phyloP scores from a whole-genome alignment of 2,888 invertebrate species.

The Morinoia aosen region DNA sequence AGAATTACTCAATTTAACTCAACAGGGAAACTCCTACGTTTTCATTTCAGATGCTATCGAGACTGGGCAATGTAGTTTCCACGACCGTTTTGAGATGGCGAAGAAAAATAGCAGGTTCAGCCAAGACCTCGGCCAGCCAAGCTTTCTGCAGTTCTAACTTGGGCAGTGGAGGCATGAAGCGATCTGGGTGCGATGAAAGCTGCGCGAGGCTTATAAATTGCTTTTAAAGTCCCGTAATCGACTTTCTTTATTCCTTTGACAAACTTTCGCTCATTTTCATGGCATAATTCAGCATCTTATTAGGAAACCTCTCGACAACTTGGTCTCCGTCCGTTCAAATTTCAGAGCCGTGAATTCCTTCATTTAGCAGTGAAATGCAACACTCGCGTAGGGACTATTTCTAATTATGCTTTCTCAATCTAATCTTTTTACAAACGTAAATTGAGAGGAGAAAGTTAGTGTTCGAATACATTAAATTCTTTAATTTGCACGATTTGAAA shows the following conservation, averaged over 20 bases:
- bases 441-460: no score
- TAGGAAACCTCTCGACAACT: not conserved
- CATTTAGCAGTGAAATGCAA: not conserved
- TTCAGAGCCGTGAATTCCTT: not conserved
- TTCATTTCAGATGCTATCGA: not conserved
- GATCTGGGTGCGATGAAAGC: constrained; percentile 12
- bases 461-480: no score
- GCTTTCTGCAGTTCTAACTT: not conserved
- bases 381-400: not conserved
- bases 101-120: not conserved
- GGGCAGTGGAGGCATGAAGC: not conserved
- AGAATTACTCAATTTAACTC: no score
- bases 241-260: constrained; percentile 31
- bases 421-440: no score
- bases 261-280: constrained; percentile 33
- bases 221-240: constrained; percentile 30
- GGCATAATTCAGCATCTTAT: constrained; percentile 40
- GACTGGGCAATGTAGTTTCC: not conserved
- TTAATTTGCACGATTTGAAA: no score
- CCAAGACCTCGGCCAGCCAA: not conserved
- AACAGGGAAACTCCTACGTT: not conserved
- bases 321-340: not conserved
- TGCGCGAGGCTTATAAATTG: not conserved
- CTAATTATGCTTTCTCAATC: not conserved
- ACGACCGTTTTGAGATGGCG: not conserved